Conservation (phyloP, 2,113 vertebrate species). For the Microtus montanus region DNA sequence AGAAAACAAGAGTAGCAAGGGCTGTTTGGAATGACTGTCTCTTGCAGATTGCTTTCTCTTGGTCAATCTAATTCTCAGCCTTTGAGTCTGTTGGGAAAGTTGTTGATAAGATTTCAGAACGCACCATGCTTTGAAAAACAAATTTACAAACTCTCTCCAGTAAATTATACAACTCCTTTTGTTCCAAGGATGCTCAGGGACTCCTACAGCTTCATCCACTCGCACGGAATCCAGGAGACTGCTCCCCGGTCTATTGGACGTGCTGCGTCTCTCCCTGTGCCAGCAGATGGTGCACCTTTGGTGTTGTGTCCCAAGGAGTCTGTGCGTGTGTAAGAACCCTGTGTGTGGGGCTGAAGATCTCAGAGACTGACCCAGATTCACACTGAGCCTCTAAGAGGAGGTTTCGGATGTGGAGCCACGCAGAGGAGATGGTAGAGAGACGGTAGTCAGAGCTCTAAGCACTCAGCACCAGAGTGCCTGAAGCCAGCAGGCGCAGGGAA, state of each 20-base stretch:
- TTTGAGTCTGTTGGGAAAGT: not conserved
- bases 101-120: slow-evolving; percentile 15
- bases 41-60: not conserved
- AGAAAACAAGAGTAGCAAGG: not conserved
- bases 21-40: not conserved
- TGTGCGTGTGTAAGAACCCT: not conserved
- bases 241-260: not conserved
- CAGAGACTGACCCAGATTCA: not conserved
- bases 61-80: not conserved
- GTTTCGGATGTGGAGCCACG: not conserved
- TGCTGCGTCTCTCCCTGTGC: not conserved
- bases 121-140: not conserved
- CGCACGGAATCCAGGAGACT: not conserved
- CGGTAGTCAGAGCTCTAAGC: not conserved
- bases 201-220: not conserved
- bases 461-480: not conserved
- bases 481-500: not conserved
- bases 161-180: not conserved
- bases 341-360: not conserved
- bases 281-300: not conserved
- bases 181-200: not conserved
- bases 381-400: not conserved
- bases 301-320: not conserved
- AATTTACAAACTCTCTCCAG: slow-evolving; percentile 19
- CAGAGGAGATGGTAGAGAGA: not conserved